These are phyloP conservation scores for Cirrhinus molitorella DNA, from an alignment of 2,797 vertebrate species.

Conservation along the genomic window DNA sequence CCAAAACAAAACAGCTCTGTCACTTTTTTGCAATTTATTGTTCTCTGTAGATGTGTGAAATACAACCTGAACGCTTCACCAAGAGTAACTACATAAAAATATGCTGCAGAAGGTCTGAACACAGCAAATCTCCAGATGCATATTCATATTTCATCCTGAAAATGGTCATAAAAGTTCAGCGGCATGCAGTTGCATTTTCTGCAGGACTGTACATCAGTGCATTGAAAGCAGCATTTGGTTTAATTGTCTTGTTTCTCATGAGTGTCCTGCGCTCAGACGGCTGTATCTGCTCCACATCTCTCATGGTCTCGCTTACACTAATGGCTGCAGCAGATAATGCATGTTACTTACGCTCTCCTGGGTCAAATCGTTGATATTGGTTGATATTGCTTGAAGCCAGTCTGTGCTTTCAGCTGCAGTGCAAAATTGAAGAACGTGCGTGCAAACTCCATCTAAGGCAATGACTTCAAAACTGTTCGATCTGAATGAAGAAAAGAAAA, in stretches of 20 bases:
- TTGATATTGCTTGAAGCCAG: constrained; percentile 93
- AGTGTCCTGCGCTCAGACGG: background rate
- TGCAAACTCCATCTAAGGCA: constrained; percentile 85
- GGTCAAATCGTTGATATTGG: constrained; percentile 89
- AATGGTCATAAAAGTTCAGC: background rate
- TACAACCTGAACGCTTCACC: background rate
- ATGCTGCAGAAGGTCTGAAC: background rate
- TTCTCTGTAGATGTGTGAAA: background rate
- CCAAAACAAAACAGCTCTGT: background rate
- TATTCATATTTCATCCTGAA: background rate
- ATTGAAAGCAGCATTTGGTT: constrained; percentile 34
- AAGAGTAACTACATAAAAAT: background rate
- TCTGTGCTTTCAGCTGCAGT: constrained; percentile 89
- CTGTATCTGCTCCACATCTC: background rate
- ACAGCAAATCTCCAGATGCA: background rate
- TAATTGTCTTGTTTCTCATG: constrained; percentile 26
- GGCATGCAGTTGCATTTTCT: background rate
- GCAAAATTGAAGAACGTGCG: constrained; percentile 90
- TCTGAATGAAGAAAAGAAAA: constrained; percentile 73
- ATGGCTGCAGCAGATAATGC: background rate
- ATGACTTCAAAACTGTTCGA: constrained; percentile 91
- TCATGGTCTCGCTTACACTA: background rate
- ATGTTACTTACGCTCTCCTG: constrained; percentile 86
- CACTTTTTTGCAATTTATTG: background rate
- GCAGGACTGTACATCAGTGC: background rate